Percentiles rank a stretch among this genome's conserved stretches.
Conservation (phyloP, 1,140 invertebrate species). For the Tigriopus japonicus region DNA sequence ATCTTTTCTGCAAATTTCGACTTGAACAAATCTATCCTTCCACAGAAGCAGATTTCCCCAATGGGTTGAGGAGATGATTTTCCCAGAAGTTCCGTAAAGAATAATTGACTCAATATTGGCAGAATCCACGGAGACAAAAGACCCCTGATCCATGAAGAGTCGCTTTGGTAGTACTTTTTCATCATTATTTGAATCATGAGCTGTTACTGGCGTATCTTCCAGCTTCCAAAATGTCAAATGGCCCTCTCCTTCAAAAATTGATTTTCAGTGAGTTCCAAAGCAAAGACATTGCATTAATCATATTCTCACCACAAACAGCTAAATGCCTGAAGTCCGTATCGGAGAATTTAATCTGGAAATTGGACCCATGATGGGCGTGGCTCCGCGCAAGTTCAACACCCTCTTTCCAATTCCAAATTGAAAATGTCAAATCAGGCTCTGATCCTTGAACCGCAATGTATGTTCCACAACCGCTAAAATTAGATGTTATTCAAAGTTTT, state of each 20-base stretch:
- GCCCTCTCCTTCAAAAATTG: not conserved
- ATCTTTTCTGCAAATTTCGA: not conserved
- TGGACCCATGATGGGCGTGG: not conserved
- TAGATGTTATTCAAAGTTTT: not conserved
- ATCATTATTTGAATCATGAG: not conserved
- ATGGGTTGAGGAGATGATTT: not conserved
- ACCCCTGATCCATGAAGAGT: not conserved
- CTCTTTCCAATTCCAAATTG: not conserved
- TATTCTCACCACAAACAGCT: not conserved
- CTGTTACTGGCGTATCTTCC: not conserved
- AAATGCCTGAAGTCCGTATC: not conserved
- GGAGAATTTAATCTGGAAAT: not conserved
- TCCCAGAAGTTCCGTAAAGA: not conserved
- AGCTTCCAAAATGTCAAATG: not conserved
- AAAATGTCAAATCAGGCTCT: not conserved
- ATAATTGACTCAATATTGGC: not conserved
- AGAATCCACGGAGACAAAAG: not conserved
- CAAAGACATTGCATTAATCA: not conserved
- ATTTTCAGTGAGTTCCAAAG: not conserved
- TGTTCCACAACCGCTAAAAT: not conserved
- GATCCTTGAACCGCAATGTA: not conserved
- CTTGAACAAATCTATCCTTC: not conserved
- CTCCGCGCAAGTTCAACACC: not conserved
- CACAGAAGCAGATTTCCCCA: not conserved
- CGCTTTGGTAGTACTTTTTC: not conserved